Evolutionary conservation across 2,113 vertebrate species (phyloP), one percentile per base, ranked within the genome.

Genomic region (Aplodontia rufa): DNA sequence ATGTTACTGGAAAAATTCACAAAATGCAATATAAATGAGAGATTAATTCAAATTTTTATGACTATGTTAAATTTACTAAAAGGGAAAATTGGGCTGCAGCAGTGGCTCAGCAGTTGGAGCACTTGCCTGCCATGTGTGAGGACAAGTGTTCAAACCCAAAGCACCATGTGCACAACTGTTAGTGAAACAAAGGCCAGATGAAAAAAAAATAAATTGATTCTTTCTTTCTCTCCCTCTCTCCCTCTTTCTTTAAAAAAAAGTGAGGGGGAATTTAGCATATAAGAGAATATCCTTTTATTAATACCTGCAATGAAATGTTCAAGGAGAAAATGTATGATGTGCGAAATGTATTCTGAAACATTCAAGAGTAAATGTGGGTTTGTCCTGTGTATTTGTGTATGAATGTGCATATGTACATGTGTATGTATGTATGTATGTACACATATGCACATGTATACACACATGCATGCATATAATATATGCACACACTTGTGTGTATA

Each of bases 251-350:
- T n/a, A n/a, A n/a, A n/a, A n/a, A n/a, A n/a, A n/a, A n/a, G n/a
- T n/a, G n/a, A 6, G 19, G 7, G 28, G 49, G 55, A 91, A 96
- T 37, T 71, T 8, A 69, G 30, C 30, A 49, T 76, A 6, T 60
- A 68, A 75, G 28, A 92, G 8, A 88, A 93, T 85, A 62, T 86
- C 28, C 9, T 75, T 94, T 81, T 55, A 37, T 85, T 75, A 74
- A 64, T 35, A 82, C 47, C 47, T 60, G 8, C 20, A 26, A 37
- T 72, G 30, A 64, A 88, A 93, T 91, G 55, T 55, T 49, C 20
- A 93, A 35, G 40, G 8, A 71, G 12, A 66, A 90, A 42, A 3
- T 45, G 0, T 2, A 45, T 58, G 32, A 74, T 79, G 10, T 45
- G 66, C 49, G 28, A 87, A 92, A 76, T 17, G 12, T 78, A 55